Evolutionary conservation across 2,888 invertebrate species (phyloP).

Genomic region (Lepas anatifera): DNA sequence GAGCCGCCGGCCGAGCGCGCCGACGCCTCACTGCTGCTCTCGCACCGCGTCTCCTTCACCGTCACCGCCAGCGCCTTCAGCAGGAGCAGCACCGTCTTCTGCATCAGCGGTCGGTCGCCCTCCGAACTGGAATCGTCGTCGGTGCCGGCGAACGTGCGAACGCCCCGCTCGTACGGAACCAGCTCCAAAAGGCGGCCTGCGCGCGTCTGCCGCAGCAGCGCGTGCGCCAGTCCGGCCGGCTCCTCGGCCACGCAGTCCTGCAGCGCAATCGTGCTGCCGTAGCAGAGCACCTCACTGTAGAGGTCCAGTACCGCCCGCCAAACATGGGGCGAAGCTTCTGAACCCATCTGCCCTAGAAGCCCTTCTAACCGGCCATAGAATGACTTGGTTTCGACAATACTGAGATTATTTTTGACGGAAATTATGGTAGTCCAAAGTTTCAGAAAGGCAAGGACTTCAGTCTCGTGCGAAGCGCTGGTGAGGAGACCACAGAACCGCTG

Average conservation of each 20-base stretch:
- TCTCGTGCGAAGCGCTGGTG: not conserved
- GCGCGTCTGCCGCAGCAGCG: constrained; percentile 72
- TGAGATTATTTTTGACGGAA: constrained; percentile 78
- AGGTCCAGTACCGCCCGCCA: constrained; percentile 73
- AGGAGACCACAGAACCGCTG: constrained; percentile 9
- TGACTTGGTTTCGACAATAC: constrained; percentile 75
- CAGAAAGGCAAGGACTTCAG: constrained; percentile 51
- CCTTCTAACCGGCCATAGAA: constrained; percentile 68
- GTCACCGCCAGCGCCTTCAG: constrained; percentile 80
- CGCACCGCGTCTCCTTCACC: constrained; percentile 76
- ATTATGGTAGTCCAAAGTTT: constrained; percentile 81
- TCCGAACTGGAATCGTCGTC: constrained; percentile 30
- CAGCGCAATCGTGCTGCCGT: constrained; percentile 76
- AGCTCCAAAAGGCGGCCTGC: constrained; percentile 61
- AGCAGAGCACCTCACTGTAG: constrained; percentile 81
- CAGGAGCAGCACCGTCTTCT: constrained; percentile 73
- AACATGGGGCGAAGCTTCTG: constrained; percentile 56
- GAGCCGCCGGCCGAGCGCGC: constrained; percentile 51
- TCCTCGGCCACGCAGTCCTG: constrained; percentile 80
- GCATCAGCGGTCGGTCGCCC: constrained; percentile 64
- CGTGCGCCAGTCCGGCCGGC: constrained; percentile 71
- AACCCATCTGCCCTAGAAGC: constrained; percentile 28
- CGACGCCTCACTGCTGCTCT: constrained; percentile 53
- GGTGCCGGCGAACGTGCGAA: constrained; percentile 18
- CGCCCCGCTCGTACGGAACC: constrained; percentile 30